phyloP scores from a whole-genome alignment of 1,140 invertebrate genomes.

The Macrobrachium rosenbergii region DNA sequence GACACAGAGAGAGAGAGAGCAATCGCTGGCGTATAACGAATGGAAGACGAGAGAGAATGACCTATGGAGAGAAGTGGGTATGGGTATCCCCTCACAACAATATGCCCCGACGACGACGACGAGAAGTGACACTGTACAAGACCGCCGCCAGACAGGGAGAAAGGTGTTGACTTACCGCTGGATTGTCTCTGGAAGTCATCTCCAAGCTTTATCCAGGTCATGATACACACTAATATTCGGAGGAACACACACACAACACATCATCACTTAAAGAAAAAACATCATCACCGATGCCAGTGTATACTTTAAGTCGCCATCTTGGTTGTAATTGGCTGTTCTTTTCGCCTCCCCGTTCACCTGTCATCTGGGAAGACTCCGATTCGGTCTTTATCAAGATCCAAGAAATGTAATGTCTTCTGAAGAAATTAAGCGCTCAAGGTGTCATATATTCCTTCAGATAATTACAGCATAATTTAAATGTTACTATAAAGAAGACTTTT shows the following conservation, averaged over 20 bases:
- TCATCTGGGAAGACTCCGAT: slow-evolving; percentile 53
- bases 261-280: slow-evolving; percentile 57
- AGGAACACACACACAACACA: slow-evolving; percentile 60
- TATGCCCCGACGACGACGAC: background rate
- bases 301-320: slow-evolving; percentile 64
- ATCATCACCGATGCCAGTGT: slow-evolving; percentile 58
- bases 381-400: slow-evolving; percentile 23
- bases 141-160: background rate
- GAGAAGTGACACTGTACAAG: background rate
- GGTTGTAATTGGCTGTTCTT: slow-evolving; percentile 65
- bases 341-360: slow-evolving; percentile 61
- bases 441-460: background rate
- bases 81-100: background rate
- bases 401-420: slow-evolving; percentile 1
- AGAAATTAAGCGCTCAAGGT: background rate
- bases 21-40: too few relatives aligned
- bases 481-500: too few relatives aligned
- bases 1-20: too few relatives aligned
- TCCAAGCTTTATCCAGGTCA: slow-evolving; percentile 46
- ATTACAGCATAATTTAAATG: too few relatives aligned
- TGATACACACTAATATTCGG: slow-evolving; percentile 59
- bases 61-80: slow-evolving; percentile 46
- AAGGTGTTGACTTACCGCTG: slow-evolving; percentile 45
- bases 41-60: slow-evolving; percentile 34
- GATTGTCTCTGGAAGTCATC: slow-evolving; percentile 64